A percentile compares a stretch with the other conserved stretches of the same genome.
Evolutionary conservation across 2,113 vertebrate genomes (phyloP).

Genomic region (Mustelus asterias): DNA sequence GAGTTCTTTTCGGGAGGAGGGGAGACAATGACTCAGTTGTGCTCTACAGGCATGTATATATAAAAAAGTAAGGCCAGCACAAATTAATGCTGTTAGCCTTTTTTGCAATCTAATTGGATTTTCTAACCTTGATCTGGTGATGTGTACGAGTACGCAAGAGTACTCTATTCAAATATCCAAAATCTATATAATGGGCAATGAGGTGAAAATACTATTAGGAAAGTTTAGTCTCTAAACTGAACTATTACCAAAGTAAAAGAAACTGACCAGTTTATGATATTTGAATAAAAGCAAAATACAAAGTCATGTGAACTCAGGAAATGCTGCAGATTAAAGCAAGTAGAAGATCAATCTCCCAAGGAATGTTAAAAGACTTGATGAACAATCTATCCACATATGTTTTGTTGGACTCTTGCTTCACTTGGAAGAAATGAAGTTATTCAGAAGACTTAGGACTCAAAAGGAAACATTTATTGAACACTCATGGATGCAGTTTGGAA

Average conservation of each 20-base stretch:
- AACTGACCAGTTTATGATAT: conserved; percentile 17
- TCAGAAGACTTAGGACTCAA: conserved; percentile 34
- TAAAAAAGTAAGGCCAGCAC: not conserved
- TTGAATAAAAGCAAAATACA: conserved; percentile 21
- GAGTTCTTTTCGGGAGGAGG: not conserved
- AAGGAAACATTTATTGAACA: conserved; percentile 35
- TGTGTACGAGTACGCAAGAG: conserved; percentile 18
- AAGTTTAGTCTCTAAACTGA: not conserved
- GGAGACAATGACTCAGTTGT: not conserved
- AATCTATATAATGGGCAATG: not conserved
- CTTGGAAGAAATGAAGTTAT: conserved; percentile 35
- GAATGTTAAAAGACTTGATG: conserved; percentile 23
- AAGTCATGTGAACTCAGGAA: conserved; percentile 12
- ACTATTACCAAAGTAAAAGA: conserved; percentile 6
- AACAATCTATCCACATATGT: not conserved
- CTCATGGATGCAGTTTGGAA: conserved; percentile 28
- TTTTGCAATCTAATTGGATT: conserved; percentile 6
- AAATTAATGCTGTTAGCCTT: not conserved
- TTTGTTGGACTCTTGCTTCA: conserved; percentile 36
- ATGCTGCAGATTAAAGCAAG: conserved; percentile 20
- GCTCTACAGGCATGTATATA: not conserved
- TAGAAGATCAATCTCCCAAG: conserved; percentile 14
- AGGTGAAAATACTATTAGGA: not conserved
- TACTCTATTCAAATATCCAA: not conserved
- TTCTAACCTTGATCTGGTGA: conserved; percentile 30